Evolutionary conservation across 2,888 invertebrate species (phyloP).

Genomic region (Cosmia trapezina): DNA sequence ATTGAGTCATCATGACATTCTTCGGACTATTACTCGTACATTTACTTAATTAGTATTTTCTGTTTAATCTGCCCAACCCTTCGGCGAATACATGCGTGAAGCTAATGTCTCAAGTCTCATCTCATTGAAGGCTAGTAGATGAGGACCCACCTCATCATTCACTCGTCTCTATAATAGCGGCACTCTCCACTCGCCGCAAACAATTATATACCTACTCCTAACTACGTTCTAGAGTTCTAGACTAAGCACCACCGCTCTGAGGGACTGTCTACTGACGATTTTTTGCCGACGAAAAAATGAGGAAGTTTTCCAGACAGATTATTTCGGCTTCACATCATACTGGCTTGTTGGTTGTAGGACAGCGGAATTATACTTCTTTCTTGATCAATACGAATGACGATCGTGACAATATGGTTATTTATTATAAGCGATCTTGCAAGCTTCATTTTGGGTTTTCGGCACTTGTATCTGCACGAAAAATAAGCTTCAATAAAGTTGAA

Average conservation of each 20-base stretch:
- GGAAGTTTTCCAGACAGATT: neutral
- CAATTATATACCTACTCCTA: slow-evolving; percentile 5
- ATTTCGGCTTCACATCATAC: neutral
- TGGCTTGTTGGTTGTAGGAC: neutral
- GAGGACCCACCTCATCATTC: neutral
- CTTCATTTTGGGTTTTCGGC: neutral
- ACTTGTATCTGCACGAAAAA: neutral
- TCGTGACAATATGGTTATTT: neutral
- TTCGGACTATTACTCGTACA: neutral
- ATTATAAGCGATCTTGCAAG: neutral
- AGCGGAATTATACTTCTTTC: neutral
- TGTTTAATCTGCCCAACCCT: neutral
- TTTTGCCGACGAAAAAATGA: neutral
- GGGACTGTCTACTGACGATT: neutral
- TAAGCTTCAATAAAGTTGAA: neutral
- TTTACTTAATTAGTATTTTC: neutral
- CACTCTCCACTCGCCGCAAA: neutral
- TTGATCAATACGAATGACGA: neutral
- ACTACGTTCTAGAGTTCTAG: neutral
- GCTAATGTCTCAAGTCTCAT: neutral
- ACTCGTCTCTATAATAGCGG: neutral
- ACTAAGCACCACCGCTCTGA: neutral
- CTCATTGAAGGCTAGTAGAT: neutral
- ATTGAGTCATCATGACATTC: slow-evolving; percentile 2
- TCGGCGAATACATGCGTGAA: neutral